These are phyloP conservation scores for Ptilorrhoa leucosticta DNA, from an alignment of 2,113 vertebrate genomes.

Conservation along the genomic window DNA sequence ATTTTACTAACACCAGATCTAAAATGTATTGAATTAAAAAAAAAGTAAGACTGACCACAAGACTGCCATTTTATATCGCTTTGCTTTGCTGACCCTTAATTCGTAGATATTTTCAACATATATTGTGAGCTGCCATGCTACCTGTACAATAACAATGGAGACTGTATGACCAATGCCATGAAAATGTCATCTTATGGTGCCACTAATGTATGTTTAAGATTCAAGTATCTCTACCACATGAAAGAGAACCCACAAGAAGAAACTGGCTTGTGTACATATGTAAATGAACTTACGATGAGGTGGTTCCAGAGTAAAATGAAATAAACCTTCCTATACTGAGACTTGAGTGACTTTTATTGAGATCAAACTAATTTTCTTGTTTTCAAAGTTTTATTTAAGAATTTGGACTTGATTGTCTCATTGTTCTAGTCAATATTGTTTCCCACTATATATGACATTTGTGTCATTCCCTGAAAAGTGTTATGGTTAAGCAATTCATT, in stretches of 20 bases:
- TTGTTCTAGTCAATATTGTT: background rate
- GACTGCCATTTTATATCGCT: background rate
- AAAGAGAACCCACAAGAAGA: background rate
- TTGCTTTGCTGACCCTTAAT: background rate
- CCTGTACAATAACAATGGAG: background rate
- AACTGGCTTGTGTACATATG: rapidly evolving
- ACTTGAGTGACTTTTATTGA: background rate
- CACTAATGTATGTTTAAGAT: background rate
- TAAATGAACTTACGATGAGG: rapidly evolving
- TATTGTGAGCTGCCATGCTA: background rate
- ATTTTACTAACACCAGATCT: background rate
- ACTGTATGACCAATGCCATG: background rate
- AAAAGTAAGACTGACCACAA: background rate
- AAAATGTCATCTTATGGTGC: background rate
- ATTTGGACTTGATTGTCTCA: background rate
- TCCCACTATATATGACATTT: background rate
- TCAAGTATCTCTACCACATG: background rate
- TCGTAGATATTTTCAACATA: background rate
- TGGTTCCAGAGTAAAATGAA: background rate
- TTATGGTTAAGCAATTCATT: background rate
- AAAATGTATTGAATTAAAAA: background rate
- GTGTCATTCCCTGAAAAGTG: background rate
- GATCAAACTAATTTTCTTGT: background rate
- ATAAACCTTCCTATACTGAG: background rate
- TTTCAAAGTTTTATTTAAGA: background rate